phyloP scores from a whole-genome alignment of 2,113 vertebrate genomes.

The Cyanoliseus patagonus region DNA sequence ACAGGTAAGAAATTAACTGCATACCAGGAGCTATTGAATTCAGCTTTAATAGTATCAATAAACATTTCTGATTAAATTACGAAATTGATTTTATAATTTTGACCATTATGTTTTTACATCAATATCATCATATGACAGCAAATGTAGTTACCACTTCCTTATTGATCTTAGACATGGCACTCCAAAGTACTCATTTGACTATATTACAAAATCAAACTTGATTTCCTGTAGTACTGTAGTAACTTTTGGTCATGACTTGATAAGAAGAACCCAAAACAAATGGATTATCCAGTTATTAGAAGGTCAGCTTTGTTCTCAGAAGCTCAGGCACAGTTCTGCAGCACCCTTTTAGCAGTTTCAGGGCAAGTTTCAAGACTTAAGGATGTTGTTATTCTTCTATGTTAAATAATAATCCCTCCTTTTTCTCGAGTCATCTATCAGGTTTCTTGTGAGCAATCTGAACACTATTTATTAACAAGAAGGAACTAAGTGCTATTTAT shows the following conservation, averaged over 20 bases:
- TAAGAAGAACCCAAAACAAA: constrained; percentile 63
- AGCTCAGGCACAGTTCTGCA: constrained; percentile 14
- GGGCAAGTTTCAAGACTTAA: constrained; percentile 24
- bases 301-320: constrained; percentile 49
- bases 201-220: constrained; percentile 95
- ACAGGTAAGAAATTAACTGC: constrained; percentile 83
- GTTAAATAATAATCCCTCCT: constrained; percentile 29
- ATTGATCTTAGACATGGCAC: constrained; percentile 87
- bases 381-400: constrained; percentile 37
- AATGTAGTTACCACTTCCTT: constrained; percentile 93
- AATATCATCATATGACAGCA: constrained; percentile 88
- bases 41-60: constrained; percentile 84
- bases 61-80: constrained; percentile 97
- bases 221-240: constrained; percentile 84
- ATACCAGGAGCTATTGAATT: constrained; percentile 82
- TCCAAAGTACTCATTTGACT: constrained; percentile 86
- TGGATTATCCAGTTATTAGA: constrained; percentile 73
- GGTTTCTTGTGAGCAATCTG: constrained; percentile 56
- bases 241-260: constrained; percentile 73
- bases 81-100: constrained; percentile 97
- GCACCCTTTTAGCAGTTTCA: constrained; percentile 9
- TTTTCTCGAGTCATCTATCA: constrained; percentile 55
- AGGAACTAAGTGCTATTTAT: constrained; percentile 70
- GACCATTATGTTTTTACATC: constrained; percentile 85
- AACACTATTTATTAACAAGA: constrained; percentile 60